A percentile compares a stretch with the other conserved stretches of the same genome.
These are phyloP conservation scores for Coreius guichenoti DNA, from an alignment of 2,797 vertebrate species.

Conservation along the genomic window DNA sequence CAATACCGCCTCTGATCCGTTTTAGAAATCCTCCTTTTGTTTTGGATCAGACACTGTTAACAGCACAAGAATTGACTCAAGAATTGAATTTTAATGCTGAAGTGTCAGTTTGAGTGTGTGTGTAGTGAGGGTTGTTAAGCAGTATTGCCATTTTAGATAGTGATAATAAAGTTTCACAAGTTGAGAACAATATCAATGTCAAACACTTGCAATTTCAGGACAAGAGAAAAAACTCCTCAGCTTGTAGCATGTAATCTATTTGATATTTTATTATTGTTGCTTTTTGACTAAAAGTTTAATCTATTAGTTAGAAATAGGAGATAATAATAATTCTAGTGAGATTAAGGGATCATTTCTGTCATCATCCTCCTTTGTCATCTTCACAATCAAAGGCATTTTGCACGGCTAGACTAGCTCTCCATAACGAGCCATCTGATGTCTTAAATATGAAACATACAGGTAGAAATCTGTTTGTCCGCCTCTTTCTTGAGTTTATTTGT, in stretches of 20 bases:
- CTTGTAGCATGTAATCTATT: not conserved
- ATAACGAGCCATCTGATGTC: not conserved
- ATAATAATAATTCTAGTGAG: not conserved
- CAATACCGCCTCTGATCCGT: conserved; percentile 35
- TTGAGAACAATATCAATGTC: not conserved
- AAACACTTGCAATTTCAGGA: not conserved
- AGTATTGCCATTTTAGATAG: not conserved
- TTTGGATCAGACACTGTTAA: conserved; percentile 37
- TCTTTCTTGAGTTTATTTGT: conserved; percentile 13
- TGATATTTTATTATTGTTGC: not conserved
- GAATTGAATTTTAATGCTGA: conserved; percentile 40
- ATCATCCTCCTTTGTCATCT: not conserved
- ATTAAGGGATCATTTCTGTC: not conserved
- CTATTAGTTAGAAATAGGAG: not conserved
- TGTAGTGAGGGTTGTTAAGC: not conserved
- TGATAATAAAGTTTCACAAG: not conserved
- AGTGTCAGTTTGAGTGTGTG: not conserved
- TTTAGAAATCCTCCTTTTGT: conserved; percentile 45
- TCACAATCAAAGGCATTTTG: too few relatives aligned
- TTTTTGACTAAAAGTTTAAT: not conserved
- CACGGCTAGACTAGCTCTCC: not conserved
- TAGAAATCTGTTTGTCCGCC: not conserved
- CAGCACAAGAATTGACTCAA: conserved; percentile 10
- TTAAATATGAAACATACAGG: not conserved
- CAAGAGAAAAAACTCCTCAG: not conserved